Evolutionary conservation across 2,113 vertebrate genomes (phyloP), one percentile per base, ranked within the genome.

Genomic region (Cebidichthys violaceus): DNA sequence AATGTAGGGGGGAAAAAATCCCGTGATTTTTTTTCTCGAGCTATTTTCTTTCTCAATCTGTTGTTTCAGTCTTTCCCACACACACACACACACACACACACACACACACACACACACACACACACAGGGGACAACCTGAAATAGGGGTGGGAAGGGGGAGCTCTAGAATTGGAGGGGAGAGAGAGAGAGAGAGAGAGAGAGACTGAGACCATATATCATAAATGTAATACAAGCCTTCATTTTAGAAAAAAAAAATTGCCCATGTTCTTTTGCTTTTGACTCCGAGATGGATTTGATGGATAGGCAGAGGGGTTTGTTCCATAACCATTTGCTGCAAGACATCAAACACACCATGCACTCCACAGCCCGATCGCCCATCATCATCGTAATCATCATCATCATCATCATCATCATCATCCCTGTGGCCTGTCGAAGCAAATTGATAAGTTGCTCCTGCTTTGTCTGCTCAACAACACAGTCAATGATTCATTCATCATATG

Each of bases 201-300:
- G 62, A 45, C n/a, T n/a, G n/a, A n/a, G 54, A 57, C 59, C 29
- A 70, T 72, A 45, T 76, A 55, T 79, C 69, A 80, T 41, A 72
- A 84, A 77, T 76, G 67, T 50, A 79, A 79, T 61, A 82, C 55
- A 75, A 66, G 79, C 65, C 78, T 66, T 18, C 14, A 81, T 66
- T 70, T 70, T 54, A 50, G 65, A 39, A 79, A 45, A 70, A 66
- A 13, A 0, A 55, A 50, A 70, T 33, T 24, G 14, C 43, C 27
- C 29, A 73, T 77, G 72, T 72, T n/a, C n/a, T 65, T 55, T 77
- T 82, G 24, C 41, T 77, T 27, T 83, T 6, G 9, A 70, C 54
- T 59, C 43, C 70, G 37, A 72, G 45, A 67, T 78, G 37, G 27
- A 55, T 73, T 41, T 85, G 72, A 83, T 80, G 50, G 79, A 82